Evolutionary conservation across 2,888 invertebrate species (phyloP).

Genomic region (Lasioglossum oenotherae): DNA sequence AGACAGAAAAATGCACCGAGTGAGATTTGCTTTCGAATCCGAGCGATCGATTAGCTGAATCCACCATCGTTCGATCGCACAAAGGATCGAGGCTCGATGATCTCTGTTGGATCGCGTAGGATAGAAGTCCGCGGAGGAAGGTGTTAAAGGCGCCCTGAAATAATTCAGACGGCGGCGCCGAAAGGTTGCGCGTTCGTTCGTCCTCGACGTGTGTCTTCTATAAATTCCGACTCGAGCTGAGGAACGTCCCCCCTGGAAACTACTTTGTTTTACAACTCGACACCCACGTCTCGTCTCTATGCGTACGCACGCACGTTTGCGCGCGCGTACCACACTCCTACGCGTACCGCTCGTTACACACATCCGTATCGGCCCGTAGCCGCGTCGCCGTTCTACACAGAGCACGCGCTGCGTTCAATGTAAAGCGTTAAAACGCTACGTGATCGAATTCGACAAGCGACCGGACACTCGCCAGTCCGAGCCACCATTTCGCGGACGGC

Average conservation of each 20-base stretch:
- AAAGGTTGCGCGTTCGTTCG: slow-evolving; percentile 48
- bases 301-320: slow-evolving; percentile 66
- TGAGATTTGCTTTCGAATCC: background rate
- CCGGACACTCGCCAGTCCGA: slow-evolving; percentile 75
- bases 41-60: background rate
- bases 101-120: background rate
- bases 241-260: slow-evolving; percentile 56
- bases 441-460: slow-evolving; percentile 78
- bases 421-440: slow-evolving; percentile 78
- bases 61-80: background rate
- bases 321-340: slow-evolving; percentile 34
- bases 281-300: slow-evolving; percentile 71
- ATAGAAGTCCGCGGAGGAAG: slow-evolving; percentile 5
- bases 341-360: slow-evolving; percentile 29
- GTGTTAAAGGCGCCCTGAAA: slow-evolving; percentile 20
- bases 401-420: slow-evolving; percentile 80
- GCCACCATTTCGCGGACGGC: slow-evolving; percentile 76
- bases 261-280: slow-evolving; percentile 70
- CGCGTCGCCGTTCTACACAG: slow-evolving; percentile 71
- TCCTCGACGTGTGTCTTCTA: slow-evolving; percentile 64
- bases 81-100: background rate
- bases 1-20: background rate
- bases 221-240: slow-evolving; percentile 64
- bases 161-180: slow-evolving; percentile 54
- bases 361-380: slow-evolving; percentile 43